Evolutionary conservation across 2,113 vertebrate genomes (phyloP).

Genomic region (Odocoileus virginianus): DNA sequence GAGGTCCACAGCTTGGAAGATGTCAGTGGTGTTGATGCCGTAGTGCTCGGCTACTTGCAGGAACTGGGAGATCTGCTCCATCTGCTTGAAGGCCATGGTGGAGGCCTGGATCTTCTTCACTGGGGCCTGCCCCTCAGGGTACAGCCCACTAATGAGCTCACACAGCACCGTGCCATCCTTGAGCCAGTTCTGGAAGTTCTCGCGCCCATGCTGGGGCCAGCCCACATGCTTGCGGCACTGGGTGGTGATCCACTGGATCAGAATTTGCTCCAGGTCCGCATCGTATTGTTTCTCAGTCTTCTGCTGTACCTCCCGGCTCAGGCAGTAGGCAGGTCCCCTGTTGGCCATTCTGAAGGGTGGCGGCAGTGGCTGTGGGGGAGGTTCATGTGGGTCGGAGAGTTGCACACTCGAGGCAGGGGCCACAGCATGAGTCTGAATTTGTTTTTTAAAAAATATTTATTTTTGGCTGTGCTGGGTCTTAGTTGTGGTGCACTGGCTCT

Average conservation of each 20-base stretch:
- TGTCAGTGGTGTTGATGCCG: constrained; percentile 91
- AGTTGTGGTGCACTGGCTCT: neutral
- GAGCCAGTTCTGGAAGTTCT: constrained; percentile 94
- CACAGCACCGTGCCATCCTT: constrained; percentile 95
- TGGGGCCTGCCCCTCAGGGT: constrained; percentile 89
- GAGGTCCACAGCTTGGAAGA: constrained; percentile 97
- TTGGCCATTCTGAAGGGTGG: constrained; percentile 87
- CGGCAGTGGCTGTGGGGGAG: neutral
- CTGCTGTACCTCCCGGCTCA: constrained; percentile 96
- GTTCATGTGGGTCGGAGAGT: neutral
- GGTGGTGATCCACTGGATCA: constrained; percentile 92
- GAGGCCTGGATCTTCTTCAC: constrained; percentile 92
- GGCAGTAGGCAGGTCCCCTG: constrained; percentile 93
- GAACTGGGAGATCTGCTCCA: constrained; percentile 98
- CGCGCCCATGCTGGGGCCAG: constrained; percentile 84
- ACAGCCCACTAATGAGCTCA: constrained; percentile 93
- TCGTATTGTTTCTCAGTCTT: constrained; percentile 97
- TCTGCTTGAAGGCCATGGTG: constrained; percentile 95
- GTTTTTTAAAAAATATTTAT: neutral
- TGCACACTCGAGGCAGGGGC: neutral
- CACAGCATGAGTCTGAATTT: neutral
- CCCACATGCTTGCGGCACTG: constrained; percentile 89
- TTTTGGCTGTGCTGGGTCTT: neutral
- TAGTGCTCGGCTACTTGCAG: constrained; percentile 90
- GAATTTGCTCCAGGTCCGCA: constrained; percentile 88